Base-by-base conservation (phyloP, 1,140 invertebrate genomes). In the Pseudobourletiella spinata region DNA sequence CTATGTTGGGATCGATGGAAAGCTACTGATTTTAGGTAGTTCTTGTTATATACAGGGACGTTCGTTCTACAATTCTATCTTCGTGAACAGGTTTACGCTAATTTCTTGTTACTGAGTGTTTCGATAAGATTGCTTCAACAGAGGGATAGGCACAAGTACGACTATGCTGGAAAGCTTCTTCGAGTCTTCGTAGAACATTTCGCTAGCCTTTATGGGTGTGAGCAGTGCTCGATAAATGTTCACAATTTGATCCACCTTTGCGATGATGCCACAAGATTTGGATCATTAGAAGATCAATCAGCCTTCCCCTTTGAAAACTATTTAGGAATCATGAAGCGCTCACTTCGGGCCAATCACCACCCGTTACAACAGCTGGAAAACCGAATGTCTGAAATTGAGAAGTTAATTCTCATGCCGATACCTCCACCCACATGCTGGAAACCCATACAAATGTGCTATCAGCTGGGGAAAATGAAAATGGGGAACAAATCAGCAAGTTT, bases 281-380 rank as follows among this genome's bases (percentile, higher is more conserved):
- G 67, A 15, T 16, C 20, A 16, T 30, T 67, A 22, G 52, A 65
- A 65, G 44, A 48, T 18, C 20, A 57, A 14, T 42, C 25, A 46
- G 62, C 60, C 28, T 68, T 68, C 44, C 50, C 48, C 1, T 68
- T 66, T 48, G 67, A 68, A 60, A 67, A 64, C 28, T 39, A 51
- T 29, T 42, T 67, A 48, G 32, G 50, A 18, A 20, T 4, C 0
- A 26, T 66, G 4, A 63, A 66, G 46, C n/a, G 26, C 55, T 16
- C 44, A n/a, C 3, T 66, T 15, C 30, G 61, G 32, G 61, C 44
- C 3, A 3, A 55, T 16, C 28, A 55, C 6, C 8, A 32, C 22
- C 44, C 43, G 11, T 25, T 65, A 16, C 20, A 46, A 18, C 63
- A 65, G 30, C 16, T 65, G 3, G 52, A 63, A 6, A 44, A 39